Percentiles rank a stretch among this genome's conserved stretches.
These are phyloP conservation scores for Panthera uncia DNA, from an alignment of 2,113 vertebrate genomes.

Conservation along the genomic window DNA sequence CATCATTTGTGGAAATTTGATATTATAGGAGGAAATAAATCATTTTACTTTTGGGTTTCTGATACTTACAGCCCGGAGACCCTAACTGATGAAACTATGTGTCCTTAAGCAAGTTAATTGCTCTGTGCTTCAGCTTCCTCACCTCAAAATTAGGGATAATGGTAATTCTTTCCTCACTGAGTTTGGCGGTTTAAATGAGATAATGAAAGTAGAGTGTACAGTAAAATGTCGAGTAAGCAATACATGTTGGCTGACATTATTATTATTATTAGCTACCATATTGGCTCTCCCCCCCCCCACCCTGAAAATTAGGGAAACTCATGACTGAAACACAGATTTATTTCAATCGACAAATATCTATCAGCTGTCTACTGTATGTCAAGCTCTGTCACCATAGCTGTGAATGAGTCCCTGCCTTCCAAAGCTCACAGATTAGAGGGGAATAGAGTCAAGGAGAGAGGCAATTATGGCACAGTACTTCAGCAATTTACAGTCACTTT, in stretches of 20 bases:
- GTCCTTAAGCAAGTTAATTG: not conserved
- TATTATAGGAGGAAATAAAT: not conserved
- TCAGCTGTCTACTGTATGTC: not conserved
- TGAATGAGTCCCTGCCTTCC: not conserved
- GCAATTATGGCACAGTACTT: not conserved
- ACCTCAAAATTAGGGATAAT: not conserved
- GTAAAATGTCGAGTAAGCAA: not conserved
- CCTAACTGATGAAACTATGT: not conserved
- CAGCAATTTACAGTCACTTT: not conserved
- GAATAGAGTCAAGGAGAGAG: not conserved
- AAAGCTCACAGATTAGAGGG: not conserved
- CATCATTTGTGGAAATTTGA: not conserved
- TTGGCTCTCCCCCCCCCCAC: not conserved
- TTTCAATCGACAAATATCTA: not conserved
- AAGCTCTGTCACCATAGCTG: not conserved
- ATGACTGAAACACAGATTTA: not conserved
- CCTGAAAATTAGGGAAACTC: not conserved
- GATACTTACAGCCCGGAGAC: not conserved
- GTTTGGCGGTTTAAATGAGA: not conserved
- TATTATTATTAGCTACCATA: not conserved
- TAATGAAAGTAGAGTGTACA: not conserved
- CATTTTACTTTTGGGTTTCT: not conserved
- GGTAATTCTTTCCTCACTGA: not conserved
- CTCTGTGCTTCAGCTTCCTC: conserved; percentile 14
- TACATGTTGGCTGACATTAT: not conserved